Evolutionary conservation across 2,888 invertebrate genomes (phyloP).

Genomic region (Agrotis segetum): DNA sequence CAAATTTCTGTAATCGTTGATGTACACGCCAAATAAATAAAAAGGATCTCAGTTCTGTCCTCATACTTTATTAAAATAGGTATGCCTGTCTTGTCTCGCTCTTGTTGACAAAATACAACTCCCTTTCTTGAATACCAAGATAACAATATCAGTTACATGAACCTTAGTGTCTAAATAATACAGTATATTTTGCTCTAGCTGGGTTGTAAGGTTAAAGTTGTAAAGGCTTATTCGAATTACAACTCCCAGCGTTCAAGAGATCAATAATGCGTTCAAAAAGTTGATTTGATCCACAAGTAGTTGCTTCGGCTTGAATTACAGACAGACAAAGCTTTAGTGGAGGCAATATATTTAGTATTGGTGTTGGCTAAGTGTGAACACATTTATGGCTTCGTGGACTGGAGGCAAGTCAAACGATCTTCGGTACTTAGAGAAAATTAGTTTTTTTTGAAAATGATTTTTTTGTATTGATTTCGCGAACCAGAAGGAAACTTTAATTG

Average conservation of each 20-base stretch:
- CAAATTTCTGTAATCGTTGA: conserved; percentile 59
- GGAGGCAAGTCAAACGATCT: neutral
- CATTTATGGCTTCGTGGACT: neutral
- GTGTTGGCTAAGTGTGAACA: conserved; percentile 11
- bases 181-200: conserved; percentile 44
- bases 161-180: conserved; percentile 33
- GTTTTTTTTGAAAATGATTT: neutral
- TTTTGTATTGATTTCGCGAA: neutral
- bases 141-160: conserved; percentile 12
- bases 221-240: conserved; percentile 79
- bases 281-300: conserved; percentile 79
- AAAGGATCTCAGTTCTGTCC: conserved; percentile 63
- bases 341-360: conserved; percentile 36
- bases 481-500: neutral
- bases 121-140: conserved; percentile 51
- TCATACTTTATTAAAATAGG: conserved; percentile 77
- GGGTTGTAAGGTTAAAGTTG: conserved; percentile 46
- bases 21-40: conserved; percentile 63
- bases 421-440: neutral
- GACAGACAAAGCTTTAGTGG: conserved; percentile 36
- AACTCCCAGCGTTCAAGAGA: conserved; percentile 75
- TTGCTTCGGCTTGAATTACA: conserved; percentile 61
- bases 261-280: conserved; percentile 83
- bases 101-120: conserved; percentile 74
- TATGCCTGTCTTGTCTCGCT: conserved; percentile 69